Base-by-base conservation (phyloP, 1,140 invertebrate species). In the Macrobrachium nipponense region DNA sequence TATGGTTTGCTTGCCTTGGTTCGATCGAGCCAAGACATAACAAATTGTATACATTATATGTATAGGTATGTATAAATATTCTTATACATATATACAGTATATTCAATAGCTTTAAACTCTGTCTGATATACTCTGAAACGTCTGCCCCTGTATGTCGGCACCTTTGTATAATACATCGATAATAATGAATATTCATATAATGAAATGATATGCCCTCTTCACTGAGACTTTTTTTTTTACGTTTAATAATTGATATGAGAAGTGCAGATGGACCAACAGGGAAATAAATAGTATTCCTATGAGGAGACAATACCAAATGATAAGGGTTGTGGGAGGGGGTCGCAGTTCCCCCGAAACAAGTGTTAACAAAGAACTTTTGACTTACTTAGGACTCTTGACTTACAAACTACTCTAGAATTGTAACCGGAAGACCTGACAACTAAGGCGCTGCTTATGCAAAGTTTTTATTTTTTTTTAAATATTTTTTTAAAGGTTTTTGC, bases 121-220 rank as follows among this genome's bases (percentile, higher is more conserved):
- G 20, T 10, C 58, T 76, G 51, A 51, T 51, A 51, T 51, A 51
- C 51, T 51, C 51, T 51, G 51, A 51, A 51, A 51, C 5, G 51
- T 51, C 73, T 76, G 44, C 73, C 73, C 44, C 73, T 76, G 73
- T n/a, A 76, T 23, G 7, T 58, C 36, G 59, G 36, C 18, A 14
- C 20, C 18, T 51, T 51, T 51, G 51, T 51, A 51, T 51, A 76
- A 73, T 15, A 51, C 43, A 73, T 44, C 15, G n/a, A 20, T 58
- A 76, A 15, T 76, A 44, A 80, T 68, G 66, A 43, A 68, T 51
- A 51, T 51, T 51, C 51, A 51, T 51, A 51, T 51, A 51, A 51
- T 51, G 51, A 51, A 80, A 80, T 80, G 64, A 80, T 80, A 80
- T 76, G 73, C 73, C 73, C 73, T 58, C 44, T 68, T 80, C 62